Percentiles rank a stretch among this genome's conserved stretches.
Conservation (phyloP, 2,113 vertebrate species). For the Leptocoma aspasia region DNA sequence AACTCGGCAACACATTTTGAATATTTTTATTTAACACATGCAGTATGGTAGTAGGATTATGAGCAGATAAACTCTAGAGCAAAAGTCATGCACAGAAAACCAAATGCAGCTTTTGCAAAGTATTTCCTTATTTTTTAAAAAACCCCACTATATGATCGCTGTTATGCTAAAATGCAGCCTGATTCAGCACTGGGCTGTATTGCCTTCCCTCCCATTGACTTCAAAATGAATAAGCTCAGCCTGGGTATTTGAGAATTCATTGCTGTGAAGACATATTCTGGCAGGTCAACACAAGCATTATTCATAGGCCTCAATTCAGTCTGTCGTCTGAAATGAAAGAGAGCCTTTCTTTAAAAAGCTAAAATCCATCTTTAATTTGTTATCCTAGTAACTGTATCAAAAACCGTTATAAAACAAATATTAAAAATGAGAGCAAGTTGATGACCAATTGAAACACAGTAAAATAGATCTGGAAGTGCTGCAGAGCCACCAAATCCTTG, state of each 20-base stretch:
- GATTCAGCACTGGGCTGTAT: not conserved
- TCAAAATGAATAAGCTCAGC: conserved; percentile 52
- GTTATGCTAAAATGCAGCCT: not conserved
- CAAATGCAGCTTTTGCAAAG: not conserved
- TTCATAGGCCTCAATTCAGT: conserved; percentile 51
- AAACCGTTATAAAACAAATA: conserved; percentile 32
- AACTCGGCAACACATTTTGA: not conserved
- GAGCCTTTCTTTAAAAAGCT: conserved; percentile 39
- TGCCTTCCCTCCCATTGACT: conserved; percentile 44
- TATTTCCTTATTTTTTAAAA: not conserved
- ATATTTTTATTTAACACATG: not conserved
- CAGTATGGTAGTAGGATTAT: not conserved
- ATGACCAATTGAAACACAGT: not conserved
- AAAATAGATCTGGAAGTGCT: conserved; percentile 7
- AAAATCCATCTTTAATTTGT: conserved; percentile 56
- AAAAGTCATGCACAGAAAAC: not conserved
- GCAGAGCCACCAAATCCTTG: not conserved
- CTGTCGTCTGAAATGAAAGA: conserved; percentile 58
- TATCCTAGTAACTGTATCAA: conserved; percentile 36
- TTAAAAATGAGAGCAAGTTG: not conserved
- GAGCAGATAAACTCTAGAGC: not conserved
- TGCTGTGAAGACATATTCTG: conserved; percentile 46
- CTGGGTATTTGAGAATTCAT: conserved; percentile 54
- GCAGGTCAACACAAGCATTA: conserved; percentile 64
- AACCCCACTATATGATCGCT: not conserved